Evolutionary conservation across 2,797 vertebrate species (phyloP).

Genomic region (Apogon hyalosoma): DNA sequence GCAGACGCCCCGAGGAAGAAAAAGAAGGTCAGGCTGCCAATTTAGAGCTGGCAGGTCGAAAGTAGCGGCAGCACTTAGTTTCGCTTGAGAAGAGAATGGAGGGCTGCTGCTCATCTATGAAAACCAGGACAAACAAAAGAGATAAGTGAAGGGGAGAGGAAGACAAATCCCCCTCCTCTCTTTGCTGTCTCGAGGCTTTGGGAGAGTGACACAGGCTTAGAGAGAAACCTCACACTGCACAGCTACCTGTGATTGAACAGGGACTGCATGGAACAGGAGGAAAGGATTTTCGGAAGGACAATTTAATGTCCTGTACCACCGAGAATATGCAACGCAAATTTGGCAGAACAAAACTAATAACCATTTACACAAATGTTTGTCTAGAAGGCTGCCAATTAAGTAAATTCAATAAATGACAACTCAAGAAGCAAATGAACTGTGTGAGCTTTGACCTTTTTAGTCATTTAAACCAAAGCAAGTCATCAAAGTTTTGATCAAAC

Average conservation of each 20-base stretch:
- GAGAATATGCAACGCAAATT: slow-evolving; percentile 45
- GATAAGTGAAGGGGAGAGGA: slow-evolving; percentile 76
- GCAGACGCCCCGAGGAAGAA: slow-evolving; percentile 78
- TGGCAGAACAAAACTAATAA: slow-evolving; percentile 23
- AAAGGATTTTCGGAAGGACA: slow-evolving; percentile 45
- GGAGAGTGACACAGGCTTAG: slow-evolving; percentile 64
- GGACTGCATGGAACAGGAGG: slow-evolving; percentile 37
- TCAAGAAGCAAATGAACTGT: background rate
- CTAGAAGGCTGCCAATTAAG: background rate
- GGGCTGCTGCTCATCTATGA: slow-evolving; percentile 75
- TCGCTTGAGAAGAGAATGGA: slow-evolving; percentile 75
- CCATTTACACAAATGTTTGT: slow-evolving; percentile 9
- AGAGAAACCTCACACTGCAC: slow-evolving; percentile 43
- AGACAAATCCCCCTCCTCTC: slow-evolving; percentile 72
- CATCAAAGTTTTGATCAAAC: background rate
- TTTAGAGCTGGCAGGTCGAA: slow-evolving; percentile 82
- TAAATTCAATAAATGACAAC: background rate
- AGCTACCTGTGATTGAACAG: slow-evolving; percentile 64
- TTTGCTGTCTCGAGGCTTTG: slow-evolving; percentile 54
- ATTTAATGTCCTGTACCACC: slow-evolving; percentile 39
- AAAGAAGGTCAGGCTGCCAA: slow-evolving; percentile 85
- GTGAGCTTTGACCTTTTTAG: background rate
- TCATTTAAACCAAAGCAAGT: background rate
- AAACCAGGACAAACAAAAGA: slow-evolving; percentile 82
- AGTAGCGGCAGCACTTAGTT: slow-evolving; percentile 80